Evolutionary conservation across 1,140 invertebrate genomes (phyloP), one percentile per base, ranked within the genome.

Genomic region (Patella vulgata): DNA sequence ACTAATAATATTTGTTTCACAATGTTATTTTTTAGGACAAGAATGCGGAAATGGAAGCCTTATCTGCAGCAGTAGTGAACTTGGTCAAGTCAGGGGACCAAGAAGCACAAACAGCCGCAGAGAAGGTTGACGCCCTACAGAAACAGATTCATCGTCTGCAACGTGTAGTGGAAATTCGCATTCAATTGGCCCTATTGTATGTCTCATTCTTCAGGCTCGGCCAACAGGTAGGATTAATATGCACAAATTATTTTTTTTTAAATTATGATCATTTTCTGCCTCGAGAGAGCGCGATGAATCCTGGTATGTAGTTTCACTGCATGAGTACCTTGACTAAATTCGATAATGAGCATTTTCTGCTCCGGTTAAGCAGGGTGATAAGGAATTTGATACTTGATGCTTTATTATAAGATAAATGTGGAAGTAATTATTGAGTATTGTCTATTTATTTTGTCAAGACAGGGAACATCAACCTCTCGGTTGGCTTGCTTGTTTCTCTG

Each of bases 131-230:
- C 57, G 65, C 70, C 23, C 69, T 80, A 48, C 69, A 74, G 36
- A 60, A 75, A 66, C 86, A 89, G 40, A 92, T 91, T 89, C 82
- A 87, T 19, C 85, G 88, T 40, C 83, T 92, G 0, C 89, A 90
- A 64, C 87, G 86, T 57, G 74, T 88, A 17, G 80, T 92, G 0
- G 87, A 91, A 63, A 86, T 85, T 53, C 87, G 92, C 59, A 87
- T 92, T 56, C 74, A 76, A 43, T 73, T 87, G 30, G 86, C 88
- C 28, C 87, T 88, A 56, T 76, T 88, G 55, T 92, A 93, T 70
- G 88, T 91, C 33, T 88, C 91, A 64, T 93, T 93, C 82, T 91
- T 92, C 69, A 87, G 89, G 73, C 86, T 89, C 27, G 89, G 90
- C 33, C 87, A 89, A 43, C 87, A 89, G 73, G 85, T 86, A 68